Base-by-base conservation (phyloP, 2,888 invertebrate species). In the Diabrotica balteata region DNA sequence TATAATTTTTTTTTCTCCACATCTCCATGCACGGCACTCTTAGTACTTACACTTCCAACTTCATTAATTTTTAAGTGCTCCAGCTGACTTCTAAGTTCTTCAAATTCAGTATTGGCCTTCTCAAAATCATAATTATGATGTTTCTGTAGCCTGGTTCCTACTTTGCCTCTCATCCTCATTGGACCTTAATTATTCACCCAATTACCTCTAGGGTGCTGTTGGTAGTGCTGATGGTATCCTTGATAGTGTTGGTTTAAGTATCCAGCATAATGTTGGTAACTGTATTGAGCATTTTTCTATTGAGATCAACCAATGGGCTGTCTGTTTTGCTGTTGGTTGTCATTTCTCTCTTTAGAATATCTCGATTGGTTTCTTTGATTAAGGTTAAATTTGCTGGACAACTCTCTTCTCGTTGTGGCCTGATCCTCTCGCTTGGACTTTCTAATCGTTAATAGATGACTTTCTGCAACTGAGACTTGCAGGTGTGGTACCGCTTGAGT, bases 71-170 rank as follows among this genome's bases (percentile, higher is more conserved):
- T 83, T 17, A 80, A 72, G 78, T 96, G 96, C 67, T 93, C 90
- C 70, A 98, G 86, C 82, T 97, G 93, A 79, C 87, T 91, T 77
- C 92, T 91, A 67, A 98, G 87, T 84, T 97, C 96, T 80, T 97
- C 95, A 84, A 98, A 98, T 85, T 98, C 93, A 51, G 95, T 96
- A 84, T 99, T 98, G 68, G 98, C 97, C 84, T 96, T 95, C 85
- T 99, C 98, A 83, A 99, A 99, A 85, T 99, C 99, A 82, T 96
- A 99, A 82, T 99, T 98, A 77, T 75, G 10, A 74, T 73, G 53
- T 74, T 70, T 49, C 66, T 59, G 71, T 71, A 76, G 8, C 75
- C 76, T 9, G 75, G 68, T 75, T 82, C 81, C 65, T 32, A 75
- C 73, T 58, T 77, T 73, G 22, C 72, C 67, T 55, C 75, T 67